Evolutionary conservation across 1,140 invertebrate species (phyloP), one percentile per base, ranked within the genome.

Genomic region (Macrosteles quadrilineatus): DNA sequence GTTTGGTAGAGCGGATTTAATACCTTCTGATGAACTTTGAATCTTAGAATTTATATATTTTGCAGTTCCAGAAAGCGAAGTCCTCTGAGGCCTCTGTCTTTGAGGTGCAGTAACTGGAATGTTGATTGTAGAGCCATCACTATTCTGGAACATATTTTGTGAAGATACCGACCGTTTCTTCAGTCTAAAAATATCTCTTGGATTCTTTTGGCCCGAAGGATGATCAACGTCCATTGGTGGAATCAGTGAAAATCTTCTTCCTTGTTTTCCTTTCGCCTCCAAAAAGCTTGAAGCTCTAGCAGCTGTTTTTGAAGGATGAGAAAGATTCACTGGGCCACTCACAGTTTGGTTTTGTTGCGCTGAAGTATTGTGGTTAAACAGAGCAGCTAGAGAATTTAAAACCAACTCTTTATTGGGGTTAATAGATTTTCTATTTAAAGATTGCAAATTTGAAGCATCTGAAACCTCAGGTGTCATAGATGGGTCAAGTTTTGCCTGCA

Each of bases 401-500:
- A n/a, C 31, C 14, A 2, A 31, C 29, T n/a, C 27, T 29, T 30
- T 31, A 2, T n/a, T 32, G 1, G 12, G 17, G 14, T 14, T 21
- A 4, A 19, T 3, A 17, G 17, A 32, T 32, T 64, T 64, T 19
- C 27, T 19, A 40, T 36, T 36, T 36, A n/a, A n/a, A n/a, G n/a
- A n/a, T n/a, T n/a, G n/a, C n/a, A n/a, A n/a, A 36, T 36, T 14
- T 6, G 4, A 6, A 36, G 32, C 32, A 36, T 36, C 32, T 36
- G 32, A 14, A 36, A 36, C 32, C 32, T 36, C 19, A 19, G 59
- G 17, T 32, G 59, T n/a, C 4, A n/a, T 4, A 32, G 17, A 11
- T 2, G 59, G 32, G n/a, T 69, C 64, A 3, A 66, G 40, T 27
- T 32, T 11, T 17, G 47, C 27, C 23, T 87, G 85, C 36, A 90